phyloP scores from a whole-genome alignment of 1,140 invertebrate species.

The Himalopsyche phryganea region DNA sequence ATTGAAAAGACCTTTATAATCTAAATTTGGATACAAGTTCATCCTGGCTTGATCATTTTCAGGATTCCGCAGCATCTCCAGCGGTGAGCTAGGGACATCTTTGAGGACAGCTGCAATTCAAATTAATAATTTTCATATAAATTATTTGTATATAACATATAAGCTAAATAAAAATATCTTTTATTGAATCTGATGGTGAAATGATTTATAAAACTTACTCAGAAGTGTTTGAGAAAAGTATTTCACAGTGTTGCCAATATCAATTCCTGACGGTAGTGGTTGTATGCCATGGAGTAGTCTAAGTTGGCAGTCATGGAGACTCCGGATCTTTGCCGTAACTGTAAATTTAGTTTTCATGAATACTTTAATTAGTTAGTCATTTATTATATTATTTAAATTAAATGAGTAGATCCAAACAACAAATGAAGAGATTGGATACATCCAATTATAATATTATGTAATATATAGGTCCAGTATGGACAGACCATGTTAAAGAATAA shows the following conservation, averaged over 20 bases:
- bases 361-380: no score
- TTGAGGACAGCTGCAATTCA: constrained; percentile 77
- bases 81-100: constrained; percentile 87
- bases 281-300: constrained; percentile 87
- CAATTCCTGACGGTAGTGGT: constrained; percentile 87
- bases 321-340: constrained; percentile 97
- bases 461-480: no score
- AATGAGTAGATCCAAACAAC: no score
- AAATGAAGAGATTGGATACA: no score
- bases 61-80: constrained; percentile 83
- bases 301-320: constrained; percentile 92
- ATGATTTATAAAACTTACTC: constrained; percentile 62
- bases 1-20: constrained; percentile 91
- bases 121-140: neutral
- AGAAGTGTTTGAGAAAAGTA: constrained; percentile 96
- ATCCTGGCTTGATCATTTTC: constrained; percentile 81
- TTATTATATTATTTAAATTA: no score
- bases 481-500: no score
- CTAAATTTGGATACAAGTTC: constrained; percentile 88
- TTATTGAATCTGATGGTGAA: no score
- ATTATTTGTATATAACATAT: no score
- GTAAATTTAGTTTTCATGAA: constrained; percentile 38
- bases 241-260: constrained; percentile 96
- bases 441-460: no score
- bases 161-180: no score